These are phyloP conservation scores for Seriola dumerili DNA, from an alignment of 2,113 vertebrate species.

Conservation along the genomic window DNA sequence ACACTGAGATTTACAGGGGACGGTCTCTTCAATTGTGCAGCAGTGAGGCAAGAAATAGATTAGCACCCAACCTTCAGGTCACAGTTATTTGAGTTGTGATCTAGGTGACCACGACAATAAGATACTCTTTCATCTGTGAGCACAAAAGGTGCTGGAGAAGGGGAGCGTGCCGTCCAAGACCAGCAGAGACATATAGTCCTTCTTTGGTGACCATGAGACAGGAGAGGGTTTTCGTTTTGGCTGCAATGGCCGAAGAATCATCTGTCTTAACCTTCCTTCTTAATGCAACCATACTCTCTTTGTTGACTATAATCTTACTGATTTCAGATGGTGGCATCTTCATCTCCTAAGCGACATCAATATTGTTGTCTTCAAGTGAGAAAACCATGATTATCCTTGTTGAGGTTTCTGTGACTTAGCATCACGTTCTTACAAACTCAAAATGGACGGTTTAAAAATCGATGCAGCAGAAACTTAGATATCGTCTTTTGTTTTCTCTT, in stretches of 20 bases:
- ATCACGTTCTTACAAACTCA: neutral
- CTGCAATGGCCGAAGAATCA: neutral
- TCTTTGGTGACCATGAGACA: constrained; percentile 13
- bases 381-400: neutral
- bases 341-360: neutral
- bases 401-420: neutral
- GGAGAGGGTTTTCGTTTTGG: neutral
- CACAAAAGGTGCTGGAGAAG: constrained; percentile 37
- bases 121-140: constrained; percentile 47
- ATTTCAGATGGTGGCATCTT: neutral
- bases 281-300: neutral
- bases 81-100: constrained; percentile 60
- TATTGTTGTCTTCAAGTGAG: neutral
- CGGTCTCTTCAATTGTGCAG: constrained; percentile 50
- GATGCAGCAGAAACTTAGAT: neutral
- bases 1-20: constrained; percentile 52
- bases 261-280: neutral
- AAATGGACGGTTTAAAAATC: neutral
- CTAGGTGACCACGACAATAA: constrained; percentile 50
- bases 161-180: neutral
- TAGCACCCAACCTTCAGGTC: constrained; percentile 53
- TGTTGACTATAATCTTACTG: neutral
- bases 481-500: neutral
- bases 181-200: constrained; percentile 25
- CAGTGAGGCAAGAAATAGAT: constrained; percentile 56